These are phyloP conservation scores for Agriopis aurantiaria DNA, from an alignment of 2,888 invertebrate genomes.

Conservation along the genomic window DNA sequence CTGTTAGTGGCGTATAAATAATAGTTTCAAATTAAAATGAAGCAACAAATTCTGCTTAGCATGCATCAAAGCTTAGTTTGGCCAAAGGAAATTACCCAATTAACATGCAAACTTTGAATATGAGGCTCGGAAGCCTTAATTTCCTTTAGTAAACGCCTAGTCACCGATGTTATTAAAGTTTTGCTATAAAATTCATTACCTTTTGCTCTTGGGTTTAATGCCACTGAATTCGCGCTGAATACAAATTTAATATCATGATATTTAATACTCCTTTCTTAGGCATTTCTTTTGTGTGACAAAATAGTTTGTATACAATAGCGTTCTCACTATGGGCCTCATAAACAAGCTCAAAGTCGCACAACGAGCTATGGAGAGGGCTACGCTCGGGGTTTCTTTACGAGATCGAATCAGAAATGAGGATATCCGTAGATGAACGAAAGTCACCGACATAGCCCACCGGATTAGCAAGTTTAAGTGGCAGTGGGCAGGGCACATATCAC, in stretches of 20 bases:
- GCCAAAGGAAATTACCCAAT: slow-evolving; percentile 40
- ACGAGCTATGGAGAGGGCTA: too few relatives aligned
- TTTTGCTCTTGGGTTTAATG: not conserved
- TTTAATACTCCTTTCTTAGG: not conserved
- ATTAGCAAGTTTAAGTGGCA: too few relatives aligned
- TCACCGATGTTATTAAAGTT: slow-evolving; percentile 26
- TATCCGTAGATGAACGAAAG: too few relatives aligned
- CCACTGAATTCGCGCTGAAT: not conserved
- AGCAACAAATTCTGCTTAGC: slow-evolving; percentile 13
- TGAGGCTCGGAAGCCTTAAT: slow-evolving; percentile 19
- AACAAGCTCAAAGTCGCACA: too few relatives aligned
- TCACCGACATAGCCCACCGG: too few relatives aligned
- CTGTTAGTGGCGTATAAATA: too few relatives aligned
- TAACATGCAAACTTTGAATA: slow-evolving; percentile 35
- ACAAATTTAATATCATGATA: not conserved
- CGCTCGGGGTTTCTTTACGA: too few relatives aligned
- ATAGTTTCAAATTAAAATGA: not conserved
- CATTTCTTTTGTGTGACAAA: not conserved
- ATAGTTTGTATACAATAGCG: not conserved
- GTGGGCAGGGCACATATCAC: too few relatives aligned
- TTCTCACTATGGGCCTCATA: not conserved
- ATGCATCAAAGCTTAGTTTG: slow-evolving; percentile 24
- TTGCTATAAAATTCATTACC: slow-evolving; percentile 19
- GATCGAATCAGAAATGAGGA: too few relatives aligned
- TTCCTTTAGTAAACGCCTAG: slow-evolving; percentile 28